Percentiles rank a stretch among this genome's conserved stretches.
These are phyloP conservation scores for Intellagama lesueurii DNA, from an alignment of 2,797 vertebrate species.

Conservation along the genomic window DNA sequence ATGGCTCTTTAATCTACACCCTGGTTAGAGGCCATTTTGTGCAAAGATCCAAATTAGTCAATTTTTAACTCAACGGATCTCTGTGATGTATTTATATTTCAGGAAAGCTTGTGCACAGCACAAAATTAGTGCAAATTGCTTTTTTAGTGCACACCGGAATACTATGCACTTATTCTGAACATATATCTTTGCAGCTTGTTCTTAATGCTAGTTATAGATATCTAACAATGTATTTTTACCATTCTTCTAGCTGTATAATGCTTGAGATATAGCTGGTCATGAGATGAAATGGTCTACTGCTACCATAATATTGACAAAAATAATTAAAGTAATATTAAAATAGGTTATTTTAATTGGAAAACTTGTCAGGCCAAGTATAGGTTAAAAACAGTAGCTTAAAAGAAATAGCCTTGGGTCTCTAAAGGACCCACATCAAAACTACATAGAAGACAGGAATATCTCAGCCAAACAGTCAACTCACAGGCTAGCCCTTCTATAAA, in stretches of 20 bases:
- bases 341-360: not conserved
- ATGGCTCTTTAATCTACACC: not conserved
- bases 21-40: not conserved
- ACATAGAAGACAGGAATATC: too few relatives aligned
- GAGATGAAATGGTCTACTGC: constrained; percentile 31
- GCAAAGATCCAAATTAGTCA: constrained; percentile 30
- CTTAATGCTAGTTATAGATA: constrained; percentile 45
- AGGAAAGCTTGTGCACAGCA: constrained; percentile 71
- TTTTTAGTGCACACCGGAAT: constrained; percentile 42
- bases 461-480: too few relatives aligned
- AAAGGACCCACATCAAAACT: too few relatives aligned
- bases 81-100: constrained; percentile 47
- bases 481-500: too few relatives aligned
- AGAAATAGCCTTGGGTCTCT: too few relatives aligned
- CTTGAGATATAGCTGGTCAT: constrained; percentile 40
- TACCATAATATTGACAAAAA: constrained; percentile 45
- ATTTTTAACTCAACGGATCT: constrained; percentile 22
- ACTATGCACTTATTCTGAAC: constrained; percentile 39
- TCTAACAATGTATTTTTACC: constrained; percentile 55
- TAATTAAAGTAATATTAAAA: not conserved
- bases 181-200: constrained; percentile 48
- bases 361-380: too few relatives aligned
- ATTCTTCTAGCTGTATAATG: constrained; percentile 46
- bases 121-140: constrained; percentile 61
- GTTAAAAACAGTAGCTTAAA: too few relatives aligned